These are phyloP conservation scores for Taenaris catops DNA, from an alignment of 2,888 invertebrate species.

Conservation along the genomic window DNA sequence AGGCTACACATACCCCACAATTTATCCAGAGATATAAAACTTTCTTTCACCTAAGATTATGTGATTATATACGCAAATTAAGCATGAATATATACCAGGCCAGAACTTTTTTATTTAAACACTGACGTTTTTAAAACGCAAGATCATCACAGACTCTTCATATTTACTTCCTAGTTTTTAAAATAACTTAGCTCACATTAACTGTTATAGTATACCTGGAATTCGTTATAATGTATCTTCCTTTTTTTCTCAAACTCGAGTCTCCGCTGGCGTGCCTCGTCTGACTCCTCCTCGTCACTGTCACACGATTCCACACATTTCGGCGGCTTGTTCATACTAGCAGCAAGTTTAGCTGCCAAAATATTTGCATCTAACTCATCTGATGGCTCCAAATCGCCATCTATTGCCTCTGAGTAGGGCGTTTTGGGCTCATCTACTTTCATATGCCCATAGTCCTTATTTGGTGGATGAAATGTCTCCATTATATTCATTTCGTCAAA, in stretches of 20 bases:
- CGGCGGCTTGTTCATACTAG: slow-evolving; percentile 74
- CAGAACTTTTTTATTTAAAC: too few species aligned
- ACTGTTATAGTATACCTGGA: slow-evolving; percentile 62
- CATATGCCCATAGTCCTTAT: slow-evolving; percentile 99
- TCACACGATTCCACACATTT: slow-evolving; percentile 67
- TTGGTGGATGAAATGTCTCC: slow-evolving; percentile 97
- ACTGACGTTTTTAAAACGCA: too few species aligned
- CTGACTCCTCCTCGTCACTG: slow-evolving; percentile 81
- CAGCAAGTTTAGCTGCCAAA: slow-evolving; percentile 86
- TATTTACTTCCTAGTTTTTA: too few species aligned
- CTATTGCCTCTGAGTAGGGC: slow-evolving; percentile 84
- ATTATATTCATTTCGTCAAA: slow-evolving; percentile 99
- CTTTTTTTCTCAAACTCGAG: slow-evolving; percentile 94
- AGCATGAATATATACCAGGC: too few species aligned
- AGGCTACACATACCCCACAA: too few species aligned
- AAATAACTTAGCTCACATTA: too few species aligned
- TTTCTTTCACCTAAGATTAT: too few species aligned
- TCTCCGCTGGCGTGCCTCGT: slow-evolving; percentile 83
- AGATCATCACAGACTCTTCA: too few species aligned
- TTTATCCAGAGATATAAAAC: too few species aligned
- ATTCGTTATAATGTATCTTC: slow-evolving; percentile 98
- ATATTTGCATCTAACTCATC: slow-evolving; percentile 85
- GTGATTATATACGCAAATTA: too few species aligned
- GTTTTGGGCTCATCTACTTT: slow-evolving; percentile 98
- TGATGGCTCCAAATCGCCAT: slow-evolving; percentile 78